Evolutionary conservation across 2,113 vertebrate genomes (phyloP).

Genomic region (Neotoma lepida): DNA sequence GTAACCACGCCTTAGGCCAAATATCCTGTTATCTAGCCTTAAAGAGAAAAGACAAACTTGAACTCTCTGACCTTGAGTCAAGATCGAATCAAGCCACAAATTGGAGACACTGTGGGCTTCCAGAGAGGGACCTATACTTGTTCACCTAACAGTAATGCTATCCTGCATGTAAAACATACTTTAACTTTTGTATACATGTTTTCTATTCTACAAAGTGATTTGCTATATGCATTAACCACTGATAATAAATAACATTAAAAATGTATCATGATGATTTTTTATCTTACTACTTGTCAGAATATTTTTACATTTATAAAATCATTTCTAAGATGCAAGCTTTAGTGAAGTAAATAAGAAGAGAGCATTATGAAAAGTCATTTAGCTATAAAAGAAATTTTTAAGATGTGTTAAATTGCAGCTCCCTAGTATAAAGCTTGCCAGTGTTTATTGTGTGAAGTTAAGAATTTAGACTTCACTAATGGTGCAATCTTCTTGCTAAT

Average conservation of each 20-base stretch:
- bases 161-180: background rate
- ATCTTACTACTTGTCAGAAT: slow-evolving; percentile 61
- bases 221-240: background rate
- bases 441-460: slow-evolving; percentile 80
- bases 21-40: too few relatives aligned
- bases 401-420: slow-evolving; percentile 82
- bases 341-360: slow-evolving; percentile 59
- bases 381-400: slow-evolving; percentile 75
- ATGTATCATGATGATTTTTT: background rate
- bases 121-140: background rate
- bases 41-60: too few relatives aligned
- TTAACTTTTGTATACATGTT: background rate
- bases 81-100: too few relatives aligned
- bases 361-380: slow-evolving; percentile 77
- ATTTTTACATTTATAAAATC: slow-evolving; percentile 65
- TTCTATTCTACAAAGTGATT: background rate
- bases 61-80: too few relatives aligned
- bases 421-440: slow-evolving; percentile 79
- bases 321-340: slow-evolving; percentile 69
- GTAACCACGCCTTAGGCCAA: too few relatives aligned
- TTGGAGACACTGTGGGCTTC: too few relatives aligned
- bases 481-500: slow-evolving; percentile 83
- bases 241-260: background rate
- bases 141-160: background rate
- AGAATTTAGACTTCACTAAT: slow-evolving; percentile 86